phyloP scores from a whole-genome alignment of 2,113 vertebrate genomes.

The Tamias sibiricus region DNA sequence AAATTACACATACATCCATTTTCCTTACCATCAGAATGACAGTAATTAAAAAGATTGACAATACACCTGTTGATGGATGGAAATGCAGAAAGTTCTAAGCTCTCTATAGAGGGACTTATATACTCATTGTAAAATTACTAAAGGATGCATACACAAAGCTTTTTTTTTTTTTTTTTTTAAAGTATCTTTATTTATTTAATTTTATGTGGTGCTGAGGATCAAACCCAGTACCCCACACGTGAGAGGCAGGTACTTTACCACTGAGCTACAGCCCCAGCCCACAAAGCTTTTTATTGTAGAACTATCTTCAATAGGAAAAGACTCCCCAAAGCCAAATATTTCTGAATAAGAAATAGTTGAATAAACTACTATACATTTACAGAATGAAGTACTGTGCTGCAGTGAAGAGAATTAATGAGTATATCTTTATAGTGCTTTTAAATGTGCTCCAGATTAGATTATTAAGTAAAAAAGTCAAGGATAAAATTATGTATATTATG shows the following conservation, averaged over 20 bases:
- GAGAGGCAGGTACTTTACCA: no score
- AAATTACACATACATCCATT: background rate
- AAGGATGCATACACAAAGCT: background rate
- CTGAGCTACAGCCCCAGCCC: no score
- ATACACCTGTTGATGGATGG: background rate
- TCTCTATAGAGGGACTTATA: background rate
- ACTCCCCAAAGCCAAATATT: background rate
- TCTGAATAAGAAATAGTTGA: background rate
- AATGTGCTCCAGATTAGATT: background rate
- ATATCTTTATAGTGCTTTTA: background rate
- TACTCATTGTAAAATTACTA: background rate
- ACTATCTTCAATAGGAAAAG: slow-evolving; percentile 14
- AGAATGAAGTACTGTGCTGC: background rate
- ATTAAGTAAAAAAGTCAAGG: background rate
- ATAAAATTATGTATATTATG: background rate
- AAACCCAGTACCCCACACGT: no score
- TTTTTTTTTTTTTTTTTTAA: no score
- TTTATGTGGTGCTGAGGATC: no score
- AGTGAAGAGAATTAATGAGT: background rate
- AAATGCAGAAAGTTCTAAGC: background rate
- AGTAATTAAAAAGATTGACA: background rate
- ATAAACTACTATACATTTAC: background rate
- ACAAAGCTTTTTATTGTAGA: background rate
- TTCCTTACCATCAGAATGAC: background rate
- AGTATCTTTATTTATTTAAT: no score